phyloP scores from a whole-genome alignment of 2,113 vertebrate species.

The Coracopsis vasa region DNA sequence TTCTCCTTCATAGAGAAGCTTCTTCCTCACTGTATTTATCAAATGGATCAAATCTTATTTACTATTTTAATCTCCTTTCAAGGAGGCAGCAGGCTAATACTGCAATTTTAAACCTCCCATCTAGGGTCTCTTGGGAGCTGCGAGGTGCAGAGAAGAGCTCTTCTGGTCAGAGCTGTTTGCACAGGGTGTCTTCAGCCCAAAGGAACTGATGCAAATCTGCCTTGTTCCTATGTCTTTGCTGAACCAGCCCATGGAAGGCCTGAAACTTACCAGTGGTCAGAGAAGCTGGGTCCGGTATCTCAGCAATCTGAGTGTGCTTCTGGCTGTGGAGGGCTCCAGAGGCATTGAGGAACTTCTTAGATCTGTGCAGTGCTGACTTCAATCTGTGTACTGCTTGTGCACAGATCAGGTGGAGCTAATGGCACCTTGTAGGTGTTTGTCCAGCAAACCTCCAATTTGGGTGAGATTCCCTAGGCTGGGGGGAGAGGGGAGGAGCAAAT shows the following conservation, averaged over 20 bases:
- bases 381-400: not conserved
- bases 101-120: not conserved
- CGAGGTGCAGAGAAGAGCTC: not conserved
- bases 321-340: not conserved
- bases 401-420: fast-evolving
- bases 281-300: not conserved
- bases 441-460: not conserved
- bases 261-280: not conserved
- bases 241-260: not conserved
- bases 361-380: not conserved
- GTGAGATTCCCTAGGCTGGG: no score
- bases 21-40: not conserved
- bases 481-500: fast-evolving
- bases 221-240: fast-evolving
- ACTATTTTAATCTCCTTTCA: not conserved
- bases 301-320: not conserved
- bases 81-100: not conserved
- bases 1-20: not conserved
- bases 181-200: not conserved
- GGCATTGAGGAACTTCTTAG: not conserved
- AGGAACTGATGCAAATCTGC: not conserved
- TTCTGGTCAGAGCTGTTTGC: not conserved
- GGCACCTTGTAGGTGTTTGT: not conserved
- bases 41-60: not conserved
- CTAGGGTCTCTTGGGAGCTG: not conserved